A percentile compares a stretch with the other conserved stretches of the same genome.
phyloP scores from a whole-genome alignment of 2,113 vertebrate species.

The Ariopsis seemanni region DNA sequence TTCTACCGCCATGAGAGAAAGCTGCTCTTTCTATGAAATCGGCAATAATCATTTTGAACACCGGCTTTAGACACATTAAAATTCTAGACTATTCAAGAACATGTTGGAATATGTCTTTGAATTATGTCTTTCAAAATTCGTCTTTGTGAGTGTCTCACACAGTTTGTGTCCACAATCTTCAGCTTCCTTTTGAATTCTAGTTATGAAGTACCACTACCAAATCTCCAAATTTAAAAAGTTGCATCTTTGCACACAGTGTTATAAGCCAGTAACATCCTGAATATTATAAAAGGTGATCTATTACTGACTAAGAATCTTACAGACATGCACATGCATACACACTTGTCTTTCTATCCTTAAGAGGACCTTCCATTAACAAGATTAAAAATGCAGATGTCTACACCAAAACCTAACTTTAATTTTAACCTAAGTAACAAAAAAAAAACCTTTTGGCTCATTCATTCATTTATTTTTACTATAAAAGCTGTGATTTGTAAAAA shows the following conservation, averaged over 20 bases:
- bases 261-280: not conserved
- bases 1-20: not conserved
- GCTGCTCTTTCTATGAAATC: not conserved
- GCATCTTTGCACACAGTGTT: not conserved
- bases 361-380: not conserved
- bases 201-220: not conserved
- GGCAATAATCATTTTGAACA: not conserved
- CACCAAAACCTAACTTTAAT: not conserved
- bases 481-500: not conserved
- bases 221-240: not conserved
- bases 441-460: not conserved
- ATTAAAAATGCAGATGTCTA: not conserved
- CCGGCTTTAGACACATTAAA: not conserved
- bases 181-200: not conserved
- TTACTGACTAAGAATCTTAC: not conserved
- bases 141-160: not conserved
- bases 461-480: not conserved
- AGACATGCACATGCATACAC: not conserved
- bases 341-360: not conserved
- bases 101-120: not conserved
- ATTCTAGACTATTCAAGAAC: not conserved
- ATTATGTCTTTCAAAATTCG: not conserved
- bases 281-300: not conserved
- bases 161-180: not conserved
- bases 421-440: not conserved